Base-by-base conservation (phyloP, 2,888 invertebrate genomes). In the Ametastegia equiseti region DNA sequence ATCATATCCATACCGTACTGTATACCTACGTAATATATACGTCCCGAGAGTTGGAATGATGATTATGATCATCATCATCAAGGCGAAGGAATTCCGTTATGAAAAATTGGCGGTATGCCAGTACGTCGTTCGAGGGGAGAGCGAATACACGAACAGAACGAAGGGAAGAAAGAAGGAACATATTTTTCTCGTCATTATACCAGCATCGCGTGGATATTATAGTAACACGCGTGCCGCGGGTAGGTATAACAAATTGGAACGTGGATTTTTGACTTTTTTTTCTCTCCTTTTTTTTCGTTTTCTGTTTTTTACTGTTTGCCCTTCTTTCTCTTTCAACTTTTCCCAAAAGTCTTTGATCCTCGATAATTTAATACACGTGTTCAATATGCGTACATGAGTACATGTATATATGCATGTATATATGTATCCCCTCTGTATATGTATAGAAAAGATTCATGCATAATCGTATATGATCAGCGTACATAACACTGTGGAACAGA, bases 171-270 rank as follows among this genome's bases (percentile, higher is more conserved):
- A 47, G 47, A 19, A 54, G 19, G 54, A 54, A 11, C 54, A 54
- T 54, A 54, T 54, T 54, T 54, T 54, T 54, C 23, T 54, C 54
- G 54, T 54, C 23, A 54, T 54, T 54, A 50, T 47, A 50, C 19
- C 15, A 7, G 23, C 54, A 54, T 54, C 54, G 23, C 54, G n/a
- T n/a, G n/a, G n/a, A n/a, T n/a, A n/a, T n/a, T n/a, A n/a, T n/a
- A n/a, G n/a, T n/a, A n/a, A n/a, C n/a, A n/a, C n/a, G n/a, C n/a
- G n/a, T n/a, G n/a, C n/a, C n/a, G 19, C 54, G 23, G 2, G 23
- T 50, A 50, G 50, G 19, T 23, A 15, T 54, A 23, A 11, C 19
- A 54, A 54, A 54, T 54, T 54, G 11, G 54, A 54, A 11, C 54
- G 54, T 54, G 54, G 6, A 54, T 23, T 54, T 54, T 54, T 9